Evolutionary conservation across 2,797 vertebrate genomes (phyloP), one percentile per base, ranked within the genome.

Genomic region (Pseudochromis fuscus): DNA sequence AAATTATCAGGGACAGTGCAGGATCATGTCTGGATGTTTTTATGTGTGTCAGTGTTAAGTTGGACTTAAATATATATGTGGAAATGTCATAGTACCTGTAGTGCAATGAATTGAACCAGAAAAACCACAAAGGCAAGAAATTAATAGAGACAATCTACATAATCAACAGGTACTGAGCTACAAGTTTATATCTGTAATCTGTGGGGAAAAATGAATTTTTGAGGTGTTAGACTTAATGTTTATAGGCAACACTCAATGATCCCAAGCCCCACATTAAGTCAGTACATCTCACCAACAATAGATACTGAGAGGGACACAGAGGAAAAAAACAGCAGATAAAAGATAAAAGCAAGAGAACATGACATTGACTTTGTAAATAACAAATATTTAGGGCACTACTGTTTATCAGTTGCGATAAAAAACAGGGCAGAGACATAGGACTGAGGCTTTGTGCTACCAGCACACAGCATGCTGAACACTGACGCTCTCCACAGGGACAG

Each of bases 311-410:
- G 24, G 9, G 35, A 75, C 15, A 57, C 0, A 44, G 42, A 53
- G 23, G 50, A 27, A n/a, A 13, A 55, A 58, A 65, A 16, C 21
- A 79, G 24, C 35, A 56, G 57, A 82, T 58, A 9, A 70, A 68
- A 68, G 42, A 72, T 72, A 70, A 80, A 76, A 71, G 56, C 37
- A 64, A 46, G 37, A 62, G 69, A 77, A 69, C 81, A 70, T 74
- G 12, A 72, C 57, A 87, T 31, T 65, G 61, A 72, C 67, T 83
- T 66, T 67, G 49, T 72, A 73, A 81, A 86, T 46, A 83, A 68
- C 46, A 71, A 62, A 85, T 69, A 69, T 64, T 71, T 69, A 77
- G 72, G 67, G 35, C 48, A 67, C 12, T 4, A 44, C 44, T 83
- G 75, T 71, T 87, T 57, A 85, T 79, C 52, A 62, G 50, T 24